These are phyloP conservation scores for Halcyon chelicuti DNA, from an alignment of 2,797 vertebrate genomes.

Conservation along the genomic window DNA sequence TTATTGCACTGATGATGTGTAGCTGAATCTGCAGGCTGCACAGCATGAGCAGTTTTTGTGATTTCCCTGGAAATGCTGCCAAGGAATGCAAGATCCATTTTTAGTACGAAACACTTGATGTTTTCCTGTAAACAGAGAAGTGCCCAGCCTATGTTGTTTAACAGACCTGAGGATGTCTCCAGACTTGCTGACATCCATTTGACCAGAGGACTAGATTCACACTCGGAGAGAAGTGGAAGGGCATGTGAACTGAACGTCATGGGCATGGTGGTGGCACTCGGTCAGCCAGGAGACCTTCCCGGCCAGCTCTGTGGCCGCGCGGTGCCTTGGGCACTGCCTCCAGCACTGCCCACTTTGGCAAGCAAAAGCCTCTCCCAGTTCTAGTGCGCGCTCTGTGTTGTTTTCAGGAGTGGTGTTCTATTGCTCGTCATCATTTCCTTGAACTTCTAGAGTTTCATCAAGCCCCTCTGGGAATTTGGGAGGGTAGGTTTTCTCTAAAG, in stretches of 20 bases:
- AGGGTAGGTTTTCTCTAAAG: background rate
- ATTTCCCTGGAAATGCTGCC: background rate
- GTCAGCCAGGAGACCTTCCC: background rate
- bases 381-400: rapidly evolving
- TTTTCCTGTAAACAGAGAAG: background rate
- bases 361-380: background rate
- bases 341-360: background rate
- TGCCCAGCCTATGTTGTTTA: background rate
- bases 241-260: rapidly evolving
- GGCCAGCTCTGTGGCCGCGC: rapidly evolving
- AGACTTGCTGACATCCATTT: background rate
- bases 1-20: rapidly evolving
- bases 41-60: background rate
- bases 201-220: background rate
- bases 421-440: background rate
- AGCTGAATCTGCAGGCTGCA: background rate
- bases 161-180: background rate
- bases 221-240: background rate
- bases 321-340: background rate
- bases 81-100: background rate
- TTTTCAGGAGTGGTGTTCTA: background rate
- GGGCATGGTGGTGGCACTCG: background rate
- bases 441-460: background rate
- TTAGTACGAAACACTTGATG: background rate
- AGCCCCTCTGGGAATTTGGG: background rate